Conservation (phyloP, 2,888 invertebrate species). For the Mimumesa dahlbomi region DNA sequence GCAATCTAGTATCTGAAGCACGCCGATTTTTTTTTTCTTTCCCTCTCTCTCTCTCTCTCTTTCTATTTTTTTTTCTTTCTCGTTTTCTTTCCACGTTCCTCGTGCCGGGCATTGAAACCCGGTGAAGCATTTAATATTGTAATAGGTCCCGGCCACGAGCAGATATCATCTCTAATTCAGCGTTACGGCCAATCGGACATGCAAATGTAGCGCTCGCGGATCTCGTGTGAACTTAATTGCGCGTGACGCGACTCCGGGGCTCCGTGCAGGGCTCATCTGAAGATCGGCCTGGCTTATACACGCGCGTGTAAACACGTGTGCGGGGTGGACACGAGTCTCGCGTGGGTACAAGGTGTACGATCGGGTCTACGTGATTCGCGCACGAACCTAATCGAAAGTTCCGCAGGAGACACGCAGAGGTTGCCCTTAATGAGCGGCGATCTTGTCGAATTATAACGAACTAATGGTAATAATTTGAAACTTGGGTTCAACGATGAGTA, state of each 20-base stretch:
- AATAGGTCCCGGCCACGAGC: conserved; percentile 45
- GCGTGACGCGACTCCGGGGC: conserved; percentile 58
- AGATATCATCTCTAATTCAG: conserved; percentile 65
- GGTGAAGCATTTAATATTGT: conserved; percentile 63
- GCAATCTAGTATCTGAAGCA: conserved; percentile 49
- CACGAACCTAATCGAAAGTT: conserved; percentile 23
- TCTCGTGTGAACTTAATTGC: conserved; percentile 69
- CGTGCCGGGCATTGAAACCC: conserved; percentile 34
- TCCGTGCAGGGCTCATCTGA: conserved; percentile 32
- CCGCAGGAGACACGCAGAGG: conserved; percentile 9
- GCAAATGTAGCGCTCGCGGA: conserved; percentile 63
- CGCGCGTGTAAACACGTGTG: conserved; percentile 42
- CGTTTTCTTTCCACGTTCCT: not conserved
- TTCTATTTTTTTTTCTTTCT: too few species aligned
- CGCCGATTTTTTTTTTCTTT: conserved; percentile 42
- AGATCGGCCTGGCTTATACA: conserved; percentile 23
- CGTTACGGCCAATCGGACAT: conserved; percentile 60
- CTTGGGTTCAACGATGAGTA: not conserved
- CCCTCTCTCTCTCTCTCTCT: too few species aligned
- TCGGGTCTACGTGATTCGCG: conserved; percentile 16
- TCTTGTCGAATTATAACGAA: conserved; percentile 2
- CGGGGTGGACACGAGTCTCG: conserved; percentile 29
- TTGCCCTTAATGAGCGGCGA: conserved; percentile 4
- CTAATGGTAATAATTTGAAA: not conserved
- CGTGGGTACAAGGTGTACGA: conserved; percentile 38